phyloP scores from a whole-genome alignment of 1,140 invertebrate genomes.

The Cotesia vestalis region DNA sequence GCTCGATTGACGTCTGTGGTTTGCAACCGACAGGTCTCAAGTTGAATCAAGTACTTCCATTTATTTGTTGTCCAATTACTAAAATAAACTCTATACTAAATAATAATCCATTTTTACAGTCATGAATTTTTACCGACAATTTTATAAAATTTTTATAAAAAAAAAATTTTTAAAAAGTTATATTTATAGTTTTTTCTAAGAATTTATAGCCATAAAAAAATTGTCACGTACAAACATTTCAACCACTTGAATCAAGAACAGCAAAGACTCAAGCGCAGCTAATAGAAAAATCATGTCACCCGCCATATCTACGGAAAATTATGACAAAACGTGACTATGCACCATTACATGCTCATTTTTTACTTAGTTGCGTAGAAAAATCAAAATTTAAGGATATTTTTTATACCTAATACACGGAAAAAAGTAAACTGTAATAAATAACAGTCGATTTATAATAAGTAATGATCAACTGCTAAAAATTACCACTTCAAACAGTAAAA shows the following conservation, averaged over 20 bases:
- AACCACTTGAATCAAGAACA: not conserved
- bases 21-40: conserved; percentile 7
- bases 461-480: no score
- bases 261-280: not conserved
- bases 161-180: not conserved
- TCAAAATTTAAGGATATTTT: no score
- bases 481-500: no score
- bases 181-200: not conserved
- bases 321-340: conserved; percentile 7
- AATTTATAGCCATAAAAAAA: not conserved
- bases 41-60: not conserved
- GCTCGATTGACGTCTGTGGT: conserved; percentile 6
- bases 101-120: not conserved
- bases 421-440: no score
- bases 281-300: conserved; percentile 7
- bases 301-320: conserved; percentile 7
- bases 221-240: conserved; percentile 6
- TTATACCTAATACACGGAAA: no score
- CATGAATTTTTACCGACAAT: not conserved
- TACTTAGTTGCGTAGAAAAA: no score
- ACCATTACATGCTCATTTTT: not conserved
- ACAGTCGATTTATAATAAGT: no score
- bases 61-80: conserved; percentile 10
- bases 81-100: not conserved
- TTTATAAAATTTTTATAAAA: not conserved